A percentile compares a stretch with the other conserved stretches of the same genome.
These are phyloP conservation scores for Himalopsyche phryganea DNA, from an alignment of 1,140 invertebrate genomes.

Conservation along the genomic window DNA sequence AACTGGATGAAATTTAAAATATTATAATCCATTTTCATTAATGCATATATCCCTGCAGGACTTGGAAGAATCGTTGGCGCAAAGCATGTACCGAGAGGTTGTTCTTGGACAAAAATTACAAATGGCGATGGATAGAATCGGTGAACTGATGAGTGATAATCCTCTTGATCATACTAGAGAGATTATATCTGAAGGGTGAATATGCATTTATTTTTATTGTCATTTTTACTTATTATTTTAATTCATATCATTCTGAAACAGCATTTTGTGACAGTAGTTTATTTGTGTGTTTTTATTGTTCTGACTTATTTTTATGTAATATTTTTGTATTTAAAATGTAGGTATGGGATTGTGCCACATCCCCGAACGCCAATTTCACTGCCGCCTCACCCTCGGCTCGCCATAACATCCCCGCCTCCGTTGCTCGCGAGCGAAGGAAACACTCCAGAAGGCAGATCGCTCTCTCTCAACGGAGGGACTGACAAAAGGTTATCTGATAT, in stretches of 20 bases:
- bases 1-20: no score
- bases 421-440: slow-evolving; percentile 19
- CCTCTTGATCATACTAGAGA: slow-evolving; percentile 42
- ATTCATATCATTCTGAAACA: no score
- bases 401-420: slow-evolving; percentile 26
- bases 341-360: slow-evolving; percentile 20
- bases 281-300: no score
- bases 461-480: slow-evolving; percentile 13
- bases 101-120: slow-evolving; percentile 53
- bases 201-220: not conserved
- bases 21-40: no score
- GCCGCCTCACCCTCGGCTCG: slow-evolving; percentile 23
- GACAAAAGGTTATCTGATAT: slow-evolving; percentile 4
- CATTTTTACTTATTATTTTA: no score
- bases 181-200: slow-evolving; percentile 62
- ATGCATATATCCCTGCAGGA: no score
- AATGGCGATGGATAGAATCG: slow-evolving; percentile 56
- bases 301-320: no score
- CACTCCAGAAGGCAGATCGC: slow-evolving; percentile 17
- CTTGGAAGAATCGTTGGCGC: slow-evolving; percentile 55
- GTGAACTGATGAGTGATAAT: slow-evolving; percentile 51
- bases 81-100: slow-evolving; percentile 54
- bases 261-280: no score
- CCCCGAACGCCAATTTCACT: slow-evolving; percentile 15
- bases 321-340: slow-evolving; percentile 3